These are phyloP conservation scores for Calidris pugnax DNA, from an alignment of 2,113 vertebrate genomes.

Conservation along the genomic window DNA sequence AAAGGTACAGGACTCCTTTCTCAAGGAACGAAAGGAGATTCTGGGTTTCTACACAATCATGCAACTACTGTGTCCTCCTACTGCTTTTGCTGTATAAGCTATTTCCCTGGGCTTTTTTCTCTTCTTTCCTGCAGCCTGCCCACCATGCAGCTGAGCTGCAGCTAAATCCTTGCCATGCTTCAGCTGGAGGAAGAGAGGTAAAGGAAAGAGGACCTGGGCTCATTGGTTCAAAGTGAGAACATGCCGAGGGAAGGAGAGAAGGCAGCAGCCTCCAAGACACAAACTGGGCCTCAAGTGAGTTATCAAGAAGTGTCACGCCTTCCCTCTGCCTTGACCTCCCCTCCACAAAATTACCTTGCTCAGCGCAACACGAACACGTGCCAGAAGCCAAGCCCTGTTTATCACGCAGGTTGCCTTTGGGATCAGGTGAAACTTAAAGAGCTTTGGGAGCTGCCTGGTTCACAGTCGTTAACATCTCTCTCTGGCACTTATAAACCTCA, in stretches of 20 bases:
- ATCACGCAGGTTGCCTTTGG: not conserved
- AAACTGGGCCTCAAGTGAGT: not conserved
- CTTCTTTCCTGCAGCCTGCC: not conserved
- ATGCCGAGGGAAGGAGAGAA: not conserved
- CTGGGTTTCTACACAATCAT: not conserved
- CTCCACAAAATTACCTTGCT: conserved; percentile 15
- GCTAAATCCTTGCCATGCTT: not conserved
- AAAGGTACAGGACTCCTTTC: not conserved
- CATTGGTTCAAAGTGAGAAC: not conserved
- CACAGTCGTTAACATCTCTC: conserved; percentile 17
- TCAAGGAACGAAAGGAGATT: not conserved
- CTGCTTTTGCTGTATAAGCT: not conserved
- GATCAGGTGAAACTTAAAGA: conserved; percentile 42
- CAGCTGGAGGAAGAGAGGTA: not conserved
- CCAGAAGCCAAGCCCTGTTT: conserved; percentile 33
- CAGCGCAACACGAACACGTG: not conserved
- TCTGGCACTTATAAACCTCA: conserved; percentile 9
- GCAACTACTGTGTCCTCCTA: not conserved
- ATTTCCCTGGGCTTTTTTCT: not conserved
- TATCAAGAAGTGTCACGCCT: not conserved
- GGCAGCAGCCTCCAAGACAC: not conserved
- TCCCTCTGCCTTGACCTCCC: conserved; percentile 31
- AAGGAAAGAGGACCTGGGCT: not conserved
- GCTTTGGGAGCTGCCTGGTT: not conserved
- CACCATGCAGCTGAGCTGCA: not conserved